Evolutionary conservation across 2,888 invertebrate species (phyloP), one percentile per base, ranked within the genome.

Genomic region (Drosophila ustulata): DNA sequence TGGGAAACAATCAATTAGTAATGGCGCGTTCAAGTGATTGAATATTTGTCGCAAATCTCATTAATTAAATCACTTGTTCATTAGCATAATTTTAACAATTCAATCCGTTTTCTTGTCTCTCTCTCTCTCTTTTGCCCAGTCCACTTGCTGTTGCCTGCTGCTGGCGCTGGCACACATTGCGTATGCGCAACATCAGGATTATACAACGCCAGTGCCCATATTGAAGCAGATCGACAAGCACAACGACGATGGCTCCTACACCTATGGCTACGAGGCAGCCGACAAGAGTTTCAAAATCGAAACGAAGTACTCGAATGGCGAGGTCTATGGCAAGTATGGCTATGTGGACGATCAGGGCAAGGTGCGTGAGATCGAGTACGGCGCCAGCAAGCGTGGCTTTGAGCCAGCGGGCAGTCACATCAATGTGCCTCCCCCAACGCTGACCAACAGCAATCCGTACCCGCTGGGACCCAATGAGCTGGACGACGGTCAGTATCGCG

Each of bases 311-410:
- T 94, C 96, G 0, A 95, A 94, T 49, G 97, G 97, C 0, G 97
- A 97, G 87, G 96, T 97, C 0, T 96, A 95, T 55, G 97, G 97
- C 66, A 97, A 97, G 91, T 97, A 97, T 88, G 97, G 97, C n/a
- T 97, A 97, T 91, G 94, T 97, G 0, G 97, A 97, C 80, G 96
- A 96, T 85, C 93, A 93, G 26, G 97, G 97, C 0, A 94, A 94
- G 82, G 86, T 94, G 25, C 94, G 97, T 61, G 96, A 97, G 92
- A 94, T 97, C 25, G 96, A 97, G 73, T 98, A 98, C 89, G 97
- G 97, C 2, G 97, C 97, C 1, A 96, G 95, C 63, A 94, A 95
- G 83, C 93, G 96, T 59, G 97, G 97, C 45, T 97, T 97, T 90
- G 96, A 96, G 88, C 97, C 97, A 1, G 94, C 95, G 89, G 94